These are phyloP conservation scores for Azorinus chamasolen DNA, from an alignment of 2,888 invertebrate genomes.

Conservation along the genomic window DNA sequence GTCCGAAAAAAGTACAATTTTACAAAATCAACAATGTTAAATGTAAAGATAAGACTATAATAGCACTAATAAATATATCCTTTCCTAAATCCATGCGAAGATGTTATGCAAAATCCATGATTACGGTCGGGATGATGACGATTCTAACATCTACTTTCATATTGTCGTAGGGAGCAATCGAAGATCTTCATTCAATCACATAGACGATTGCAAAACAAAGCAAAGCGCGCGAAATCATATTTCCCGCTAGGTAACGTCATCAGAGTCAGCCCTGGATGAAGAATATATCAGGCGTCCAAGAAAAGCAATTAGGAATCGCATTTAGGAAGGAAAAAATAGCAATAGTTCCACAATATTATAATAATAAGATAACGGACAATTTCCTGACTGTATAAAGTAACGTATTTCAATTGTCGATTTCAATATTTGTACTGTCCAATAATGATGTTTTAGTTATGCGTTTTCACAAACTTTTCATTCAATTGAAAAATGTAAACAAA, in stretches of 20 bases:
- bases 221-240: slow-evolving; percentile 85
- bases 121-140: slow-evolving; percentile 47
- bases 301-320: no score
- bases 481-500: slow-evolving; percentile 60
- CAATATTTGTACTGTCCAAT: no score
- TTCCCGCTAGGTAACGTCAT: slow-evolving; percentile 84
- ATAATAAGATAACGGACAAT: no score
- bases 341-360: no score
- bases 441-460: slow-evolving; percentile 33
- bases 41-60: slow-evolving; percentile 45
- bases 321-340: no score
- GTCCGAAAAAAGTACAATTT: slow-evolving; percentile 63
- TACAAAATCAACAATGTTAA: slow-evolving; percentile 21
- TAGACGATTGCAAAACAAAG: slow-evolving; percentile 77
- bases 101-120: slow-evolving; percentile 18
- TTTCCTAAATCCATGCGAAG: slow-evolving; percentile 23
- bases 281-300: neutral
- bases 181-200: slow-evolving; percentile 53
- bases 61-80: slow-evolving; percentile 34
- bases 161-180: no score
- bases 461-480: slow-evolving; percentile 36
- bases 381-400: no score
- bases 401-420: no score
- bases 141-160: slow-evolving; percentile 30
- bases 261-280: slow-evolving; percentile 13